Base-by-base conservation (phyloP, 2,797 vertebrate genomes). In the Agapornis canus region DNA sequence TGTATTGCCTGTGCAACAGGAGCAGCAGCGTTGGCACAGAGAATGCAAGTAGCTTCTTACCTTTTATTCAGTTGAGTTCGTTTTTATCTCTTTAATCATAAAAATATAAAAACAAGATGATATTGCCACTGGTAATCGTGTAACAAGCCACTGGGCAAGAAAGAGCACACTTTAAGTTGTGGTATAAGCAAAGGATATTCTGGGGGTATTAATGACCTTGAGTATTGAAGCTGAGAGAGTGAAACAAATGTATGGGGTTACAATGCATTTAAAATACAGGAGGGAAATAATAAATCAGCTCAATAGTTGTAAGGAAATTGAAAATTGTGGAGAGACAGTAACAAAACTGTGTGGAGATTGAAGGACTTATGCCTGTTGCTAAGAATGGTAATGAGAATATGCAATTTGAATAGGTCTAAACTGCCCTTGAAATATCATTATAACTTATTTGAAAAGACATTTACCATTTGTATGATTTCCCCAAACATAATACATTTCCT, bases 341-440 rank as follows among this genome's bases (percentile, higher is more conserved):
- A 94, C 85, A 96, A 96, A 97, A 96, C 84, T 96, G 94, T 23
- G 5, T 19, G 63, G 52, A 81, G 92, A 97, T 57, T 89, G 90
- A 95, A 92, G 96, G 88, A 86, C 49, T 29, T 89, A 52, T 1
- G 40, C 63, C 89, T 95, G 65, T 97, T 96, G 94, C 95, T 94
- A 52, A 73, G 88, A 97, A 97, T 96, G 88, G 86, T 95, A 97
- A 97, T 96, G 91, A 97, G 96, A 95, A 89, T 69, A 84, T 83
- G 68, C 31, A 89, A 96, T 96, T 72, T 94, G 85, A 96, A 95
- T 78, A 82, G 89, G 48, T 92, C 78, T 90, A 86, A 88, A 66
- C 94, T 47, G 83, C 95, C 97, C 97, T 98, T 98, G 96, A 97
- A 96, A 97, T 94, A 97, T 64, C 96, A 96, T 97, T 97, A 96